Percentiles rank a stretch among this genome's conserved stretches.
These are phyloP conservation scores for Xiphophorus couchianus DNA, from an alignment of 2,113 vertebrate species.

Conservation along the genomic window DNA sequence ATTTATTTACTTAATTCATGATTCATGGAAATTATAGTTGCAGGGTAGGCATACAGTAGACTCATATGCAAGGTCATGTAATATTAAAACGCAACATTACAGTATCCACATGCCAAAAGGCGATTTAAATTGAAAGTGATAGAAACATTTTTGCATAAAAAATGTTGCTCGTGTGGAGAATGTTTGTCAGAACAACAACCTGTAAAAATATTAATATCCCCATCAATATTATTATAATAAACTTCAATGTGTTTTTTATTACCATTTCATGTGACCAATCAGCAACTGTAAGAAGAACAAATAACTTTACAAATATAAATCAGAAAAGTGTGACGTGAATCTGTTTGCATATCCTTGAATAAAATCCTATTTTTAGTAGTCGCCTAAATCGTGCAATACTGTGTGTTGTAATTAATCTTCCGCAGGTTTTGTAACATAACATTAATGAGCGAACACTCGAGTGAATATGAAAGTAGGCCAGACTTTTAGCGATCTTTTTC, in stretches of 20 bases:
- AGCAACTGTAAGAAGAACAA: no score
- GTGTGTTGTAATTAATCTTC: background rate
- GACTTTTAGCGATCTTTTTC: no score
- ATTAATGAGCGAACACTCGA: background rate
- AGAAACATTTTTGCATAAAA: background rate
- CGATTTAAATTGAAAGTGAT: background rate
- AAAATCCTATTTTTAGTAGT: background rate
- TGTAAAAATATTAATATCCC: background rate
- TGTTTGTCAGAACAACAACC: background rate
- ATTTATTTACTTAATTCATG: background rate
- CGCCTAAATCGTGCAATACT: no score
- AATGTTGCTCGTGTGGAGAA: background rate
- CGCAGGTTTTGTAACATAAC: no score
- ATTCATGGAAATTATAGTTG: background rate
- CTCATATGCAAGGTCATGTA: background rate
- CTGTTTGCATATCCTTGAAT: background rate
- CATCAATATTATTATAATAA: background rate
- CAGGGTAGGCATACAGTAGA: background rate
- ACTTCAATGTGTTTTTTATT: background rate
- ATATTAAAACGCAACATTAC: background rate
- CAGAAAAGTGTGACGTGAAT: background rate
- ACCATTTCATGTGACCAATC: background rate
- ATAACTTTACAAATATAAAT: background rate
- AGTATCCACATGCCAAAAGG: background rate
- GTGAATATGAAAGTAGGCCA: no score